phyloP scores from a whole-genome alignment of 2,113 vertebrate species.

The Arvicanthis niloticus region DNA sequence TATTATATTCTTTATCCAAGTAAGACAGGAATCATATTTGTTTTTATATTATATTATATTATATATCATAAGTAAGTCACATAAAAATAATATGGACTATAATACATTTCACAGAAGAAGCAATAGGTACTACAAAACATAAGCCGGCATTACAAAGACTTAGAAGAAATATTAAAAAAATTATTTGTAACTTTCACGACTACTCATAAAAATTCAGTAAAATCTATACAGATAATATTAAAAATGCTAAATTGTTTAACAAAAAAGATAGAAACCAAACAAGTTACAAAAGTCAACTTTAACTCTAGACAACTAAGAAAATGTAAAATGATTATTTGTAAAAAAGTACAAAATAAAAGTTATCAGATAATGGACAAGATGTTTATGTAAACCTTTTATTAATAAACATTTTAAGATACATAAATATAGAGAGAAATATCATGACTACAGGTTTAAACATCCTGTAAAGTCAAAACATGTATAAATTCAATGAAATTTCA shows the following conservation, averaged over 20 bases:
- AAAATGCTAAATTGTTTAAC: not conserved
- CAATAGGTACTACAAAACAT: not conserved
- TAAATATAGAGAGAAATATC: not conserved
- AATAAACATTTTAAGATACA: not conserved
- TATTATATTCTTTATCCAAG: not conserved
- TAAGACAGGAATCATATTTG: not conserved
- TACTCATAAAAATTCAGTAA: not conserved
- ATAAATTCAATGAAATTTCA: not conserved
- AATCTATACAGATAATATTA: not conserved
- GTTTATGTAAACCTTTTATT: not conserved
- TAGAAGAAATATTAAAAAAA: not conserved
- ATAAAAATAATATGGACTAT: not conserved
- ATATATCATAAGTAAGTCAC: not conserved
- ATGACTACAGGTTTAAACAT: not conserved
- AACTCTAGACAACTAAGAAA: not conserved
- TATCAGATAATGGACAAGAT: not conserved
- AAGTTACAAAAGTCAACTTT: not conserved
- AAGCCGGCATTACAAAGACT: not conserved
- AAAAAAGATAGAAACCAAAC: not conserved
- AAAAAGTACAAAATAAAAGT: not conserved
- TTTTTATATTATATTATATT: not conserved
- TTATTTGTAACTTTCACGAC: not conserved
- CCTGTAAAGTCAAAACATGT: not conserved
- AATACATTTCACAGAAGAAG: not conserved
- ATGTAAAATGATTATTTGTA: not conserved